Base-by-base conservation (phyloP, 2,113 vertebrate species). In the Rhabdornis inornatus region DNA sequence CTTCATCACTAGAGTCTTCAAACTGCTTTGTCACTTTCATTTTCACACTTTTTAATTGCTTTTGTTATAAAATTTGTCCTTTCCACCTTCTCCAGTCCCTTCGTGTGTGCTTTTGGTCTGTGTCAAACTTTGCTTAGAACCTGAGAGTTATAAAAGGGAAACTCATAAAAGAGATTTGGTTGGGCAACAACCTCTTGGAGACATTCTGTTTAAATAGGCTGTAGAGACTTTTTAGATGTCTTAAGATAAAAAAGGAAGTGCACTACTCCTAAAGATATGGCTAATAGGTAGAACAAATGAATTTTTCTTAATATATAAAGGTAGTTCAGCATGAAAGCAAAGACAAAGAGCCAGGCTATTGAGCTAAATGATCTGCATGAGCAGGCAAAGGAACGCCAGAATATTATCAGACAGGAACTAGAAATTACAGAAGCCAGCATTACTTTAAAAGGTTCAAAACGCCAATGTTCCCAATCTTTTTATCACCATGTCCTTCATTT, bases 21-120 rank as follows among this genome's bases (percentile, higher is more conserved):
- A 61, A 83, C 83, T 83, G 35, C 35, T 94, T 90, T 95, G 83
- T 83, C 92, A 93, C 85, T 92, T 90, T 75, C 6, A 49, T 93
- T 94, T 97, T 95, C 96, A 92, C 94, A 95, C 76, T 87, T 96
- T 88, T 94, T 93, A 96, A 96, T 97, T 97, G 92, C 83, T 86
- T 96, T 95, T 92, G 68, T 95, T 81, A 60, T 75, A 69, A 81
- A 93, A 83, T 60, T 74, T 94, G 85, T 95, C 93, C 86, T 93
- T 95, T 89, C 18, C 69, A 78, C 72, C 80, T 93, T 94, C 66
- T 83, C 22, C 21, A 39, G 45, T 91, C 63, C 82, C 93, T 90
- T 53, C 0, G 4, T 81, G 49, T 66, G 19, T 64, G 27, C n/a
- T 66, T 25, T 74, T 71, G 37, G 60, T 80, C 52, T 56, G 6